Conservation (phyloP, 2,888 invertebrate species). For the Osmoderma eremita region DNA sequence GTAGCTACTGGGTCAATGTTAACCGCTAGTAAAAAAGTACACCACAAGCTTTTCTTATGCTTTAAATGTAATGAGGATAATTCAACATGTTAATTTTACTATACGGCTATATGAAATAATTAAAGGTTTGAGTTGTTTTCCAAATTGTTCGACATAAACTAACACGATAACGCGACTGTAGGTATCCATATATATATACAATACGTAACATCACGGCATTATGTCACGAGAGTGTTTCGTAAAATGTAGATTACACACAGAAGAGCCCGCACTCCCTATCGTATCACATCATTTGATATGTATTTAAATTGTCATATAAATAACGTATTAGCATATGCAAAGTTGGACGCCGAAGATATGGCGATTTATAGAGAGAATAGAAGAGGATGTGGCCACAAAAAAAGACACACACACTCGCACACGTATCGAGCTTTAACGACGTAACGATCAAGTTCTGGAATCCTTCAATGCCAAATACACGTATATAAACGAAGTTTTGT, state of each 20-base stretch:
- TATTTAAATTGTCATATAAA: conserved; percentile 28
- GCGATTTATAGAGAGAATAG: conserved; percentile 32
- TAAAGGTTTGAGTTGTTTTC: no score
- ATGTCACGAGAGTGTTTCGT: conserved; percentile 31
- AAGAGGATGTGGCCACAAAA: conserved; percentile 18
- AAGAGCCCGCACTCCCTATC: conserved; percentile 7
- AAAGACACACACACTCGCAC: conserved; percentile 23
- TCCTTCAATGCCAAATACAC: conserved; percentile 39
- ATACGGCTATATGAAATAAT: no score
- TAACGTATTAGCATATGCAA: conserved; percentile 35
- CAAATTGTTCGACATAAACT: no score
- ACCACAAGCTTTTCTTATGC: no score
- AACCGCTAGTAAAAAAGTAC: no score
- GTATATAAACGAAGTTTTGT: conserved; percentile 41
- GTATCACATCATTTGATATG: conserved; percentile 25
- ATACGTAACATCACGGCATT: conserved; percentile 14
- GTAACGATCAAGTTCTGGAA: conserved; percentile 31
- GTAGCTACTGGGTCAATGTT: no score
- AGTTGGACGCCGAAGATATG: conserved; percentile 8
- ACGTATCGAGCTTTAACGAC: conserved; percentile 31
- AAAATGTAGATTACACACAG: conserved; percentile 27
- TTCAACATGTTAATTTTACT: no score
- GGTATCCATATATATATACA: no score
- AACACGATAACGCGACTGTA: no score
- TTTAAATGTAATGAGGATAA: no score